Evolutionary conservation across 1,140 invertebrate species (phyloP).

Genomic region (Bicyclus anynana): DNA sequence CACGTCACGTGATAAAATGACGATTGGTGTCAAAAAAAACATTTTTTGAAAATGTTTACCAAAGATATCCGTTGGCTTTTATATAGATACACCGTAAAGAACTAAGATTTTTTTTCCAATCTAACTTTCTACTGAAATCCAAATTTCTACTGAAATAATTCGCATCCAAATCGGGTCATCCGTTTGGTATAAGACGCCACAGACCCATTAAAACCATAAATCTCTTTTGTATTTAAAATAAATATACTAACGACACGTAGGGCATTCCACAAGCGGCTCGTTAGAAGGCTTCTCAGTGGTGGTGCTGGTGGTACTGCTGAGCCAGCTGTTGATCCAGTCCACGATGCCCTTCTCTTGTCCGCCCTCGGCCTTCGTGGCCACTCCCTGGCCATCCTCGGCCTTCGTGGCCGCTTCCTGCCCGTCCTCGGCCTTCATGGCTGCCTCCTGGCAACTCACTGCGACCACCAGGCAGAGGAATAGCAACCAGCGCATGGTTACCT

Average conservation of each 20-base stretch:
- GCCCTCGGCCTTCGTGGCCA: conserved; percentile 13
- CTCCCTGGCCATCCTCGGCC: conserved; percentile 20
- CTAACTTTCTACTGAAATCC: too few species aligned
- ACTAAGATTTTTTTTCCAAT: too few species aligned
- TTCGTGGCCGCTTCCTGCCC: conserved; percentile 23
- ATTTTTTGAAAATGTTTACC: too few species aligned
- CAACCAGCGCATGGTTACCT: conserved; percentile 41
- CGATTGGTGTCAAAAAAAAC: too few species aligned
- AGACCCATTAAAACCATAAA: too few species aligned
- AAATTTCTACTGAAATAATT: too few species aligned
- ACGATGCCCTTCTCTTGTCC: conserved; percentile 49
- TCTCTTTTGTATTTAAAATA: too few species aligned
- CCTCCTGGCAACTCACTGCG: conserved; percentile 26
- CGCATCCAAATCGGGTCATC: too few species aligned
- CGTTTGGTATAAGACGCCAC: too few species aligned
- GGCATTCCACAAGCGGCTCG: conserved; percentile 49
- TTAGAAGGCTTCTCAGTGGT: conserved; percentile 29
- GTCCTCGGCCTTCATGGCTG: conserved; percentile 19
- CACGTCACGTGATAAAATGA: too few species aligned
- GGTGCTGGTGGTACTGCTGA: conserved; percentile 26
- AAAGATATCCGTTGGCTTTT: too few species aligned
- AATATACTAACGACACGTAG: conserved; percentile 45
- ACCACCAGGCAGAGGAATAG: conserved; percentile 35
- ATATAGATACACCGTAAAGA: too few species aligned
- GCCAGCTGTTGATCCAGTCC: conserved; percentile 52